Evolutionary conservation across 2,888 invertebrate genomes (phyloP).

Genomic region (Pedicia rivosa): DNA sequence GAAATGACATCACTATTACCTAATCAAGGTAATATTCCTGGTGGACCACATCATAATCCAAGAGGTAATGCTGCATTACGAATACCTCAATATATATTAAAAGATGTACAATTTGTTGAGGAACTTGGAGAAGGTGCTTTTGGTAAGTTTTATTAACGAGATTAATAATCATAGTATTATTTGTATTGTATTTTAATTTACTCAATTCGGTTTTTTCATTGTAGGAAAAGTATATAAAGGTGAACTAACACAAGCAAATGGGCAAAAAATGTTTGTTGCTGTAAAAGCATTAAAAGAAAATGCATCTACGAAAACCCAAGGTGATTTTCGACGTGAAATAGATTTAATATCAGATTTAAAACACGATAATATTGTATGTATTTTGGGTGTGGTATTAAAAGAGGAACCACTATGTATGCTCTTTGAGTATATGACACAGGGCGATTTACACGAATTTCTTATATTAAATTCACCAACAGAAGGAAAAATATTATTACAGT

Average conservation of each 20-base stretch:
- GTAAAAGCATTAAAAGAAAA: constrained; percentile 91
- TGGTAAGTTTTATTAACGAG: constrained; percentile 41
- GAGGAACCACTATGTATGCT: constrained; percentile 89
- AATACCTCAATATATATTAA: constrained; percentile 73
- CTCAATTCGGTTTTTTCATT: too few species aligned
- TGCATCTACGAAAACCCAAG: constrained; percentile 77
- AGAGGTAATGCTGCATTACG: constrained; percentile 28
- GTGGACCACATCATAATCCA: constrained; percentile 27
- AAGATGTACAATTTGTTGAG: constrained; percentile 73
- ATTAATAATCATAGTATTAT: too few species aligned
- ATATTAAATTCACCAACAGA: constrained; percentile 79
- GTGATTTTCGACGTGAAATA: constrained; percentile 86
- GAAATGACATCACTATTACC: constrained; percentile 69
- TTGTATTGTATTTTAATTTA: too few species aligned
- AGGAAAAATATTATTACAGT: constrained; percentile 58
- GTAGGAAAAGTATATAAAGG: constrained; percentile 97
- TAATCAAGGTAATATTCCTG: constrained; percentile 21
- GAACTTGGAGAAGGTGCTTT: constrained; percentile 94
- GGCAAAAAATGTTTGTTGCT: constrained; percentile 64
- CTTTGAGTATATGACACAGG: constrained; percentile 95
- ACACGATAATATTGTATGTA: constrained; percentile 91
- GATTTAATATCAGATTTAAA: constrained; percentile 86
- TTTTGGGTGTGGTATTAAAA: constrained; percentile 79
- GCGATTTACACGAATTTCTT: constrained; percentile 92
- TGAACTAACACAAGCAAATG: constrained; percentile 53